Evolutionary conservation across 2,797 vertebrate species (phyloP), one percentile per base, ranked within the genome.

Genomic region (Rhabdophis nuchalis): DNA sequence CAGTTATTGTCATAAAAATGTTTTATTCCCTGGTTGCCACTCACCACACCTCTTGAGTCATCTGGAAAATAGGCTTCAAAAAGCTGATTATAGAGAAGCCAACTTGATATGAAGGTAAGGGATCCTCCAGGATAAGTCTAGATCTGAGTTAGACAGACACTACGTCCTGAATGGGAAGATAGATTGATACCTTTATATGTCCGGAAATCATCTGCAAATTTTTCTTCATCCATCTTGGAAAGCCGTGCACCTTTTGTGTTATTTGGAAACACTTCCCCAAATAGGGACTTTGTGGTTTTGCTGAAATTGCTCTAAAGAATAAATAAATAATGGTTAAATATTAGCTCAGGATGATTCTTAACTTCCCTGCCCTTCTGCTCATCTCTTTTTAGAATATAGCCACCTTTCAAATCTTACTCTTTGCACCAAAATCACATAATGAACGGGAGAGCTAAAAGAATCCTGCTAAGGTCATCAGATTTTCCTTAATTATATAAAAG

Each of bases 191-290:
- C 95, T 95, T 20, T 61, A 10, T 92, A 94, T 27, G 56, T 32
- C 0, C 0, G 90, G 11, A 95, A 89, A 0, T 93, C 87, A 0
- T 95, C 91, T 0, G 91, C 25, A 1, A 90, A 89, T 0, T 64
- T 92, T 16, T 95, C 95, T 36, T 95, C 94, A 0, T 96, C 95
- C 95, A 96, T 96, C 89, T 64, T 9, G 86, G 27, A 11, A 6
- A 52, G 68, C n/a, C 14, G 29, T 16, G 4, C 89, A 25, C 25
- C 54, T 92, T 82, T 0, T 57, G 16, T 11, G 14, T 23, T n/a
- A 77, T 64, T 72, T 54, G 68, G 5, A 90, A 89, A 72, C 36
- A 16, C 27, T 50, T 32, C 60, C 32, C 0, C 58, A 85, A 50
- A 1, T 0, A 1, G 50, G n/a, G 56, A 85, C 18, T 16, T 9